A percentile compares a stretch with the other conserved stretches of the same genome.
Evolutionary conservation across 2,797 vertebrate species (phyloP).

Genomic region (Bovichtus diacanthus): DNA sequence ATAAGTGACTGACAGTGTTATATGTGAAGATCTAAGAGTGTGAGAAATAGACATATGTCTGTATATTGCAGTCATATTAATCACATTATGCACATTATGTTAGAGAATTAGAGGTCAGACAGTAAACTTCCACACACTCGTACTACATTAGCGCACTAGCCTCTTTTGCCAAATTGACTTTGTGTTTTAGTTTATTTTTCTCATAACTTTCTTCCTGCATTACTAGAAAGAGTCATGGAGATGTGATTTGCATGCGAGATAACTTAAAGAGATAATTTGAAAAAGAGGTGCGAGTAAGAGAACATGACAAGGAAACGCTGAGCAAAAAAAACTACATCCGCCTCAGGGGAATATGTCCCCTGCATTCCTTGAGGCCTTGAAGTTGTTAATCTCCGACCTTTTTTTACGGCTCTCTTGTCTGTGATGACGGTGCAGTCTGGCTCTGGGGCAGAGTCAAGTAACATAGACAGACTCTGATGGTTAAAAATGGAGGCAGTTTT

Average conservation of each 20-base stretch:
- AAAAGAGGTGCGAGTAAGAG: neutral
- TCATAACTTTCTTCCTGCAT: neutral
- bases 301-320: neutral
- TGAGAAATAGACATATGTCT: neutral
- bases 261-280: neutral
- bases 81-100: neutral
- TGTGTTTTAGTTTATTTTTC: too few relatives aligned
- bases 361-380: constrained; percentile 2
- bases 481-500: neutral
- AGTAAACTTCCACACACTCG: neutral
- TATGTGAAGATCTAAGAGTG: constrained; percentile 1
- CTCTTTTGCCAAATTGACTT: neutral
- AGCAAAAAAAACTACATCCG: constrained; percentile 1
- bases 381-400: constrained; percentile 45
- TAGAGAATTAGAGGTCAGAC: neutral
- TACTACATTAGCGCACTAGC: neutral
- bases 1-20: neutral
- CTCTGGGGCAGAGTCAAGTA: constrained; percentile 22
- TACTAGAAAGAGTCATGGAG: neutral
- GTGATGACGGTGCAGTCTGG: neutral
- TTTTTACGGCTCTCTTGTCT: neutral
- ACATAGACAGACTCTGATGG: neutral
- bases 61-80: neutral
- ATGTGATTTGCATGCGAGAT: neutral
- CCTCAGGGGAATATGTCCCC: neutral